Percentiles rank a stretch among this genome's conserved stretches.
Conservation (phyloP, 2,113 vertebrate genomes). For the Zosterops lateralis region DNA sequence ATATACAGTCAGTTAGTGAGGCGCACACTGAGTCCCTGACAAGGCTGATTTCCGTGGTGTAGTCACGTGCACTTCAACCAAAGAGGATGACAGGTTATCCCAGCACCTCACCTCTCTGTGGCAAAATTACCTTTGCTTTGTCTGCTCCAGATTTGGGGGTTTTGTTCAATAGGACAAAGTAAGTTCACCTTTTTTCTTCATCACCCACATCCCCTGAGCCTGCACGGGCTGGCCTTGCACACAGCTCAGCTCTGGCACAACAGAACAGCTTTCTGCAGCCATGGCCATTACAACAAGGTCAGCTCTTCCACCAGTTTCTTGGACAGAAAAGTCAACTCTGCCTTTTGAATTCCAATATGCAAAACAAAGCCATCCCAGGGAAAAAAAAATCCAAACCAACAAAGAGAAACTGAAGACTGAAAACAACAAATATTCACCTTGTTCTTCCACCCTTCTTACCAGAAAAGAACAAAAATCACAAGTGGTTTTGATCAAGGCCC, state of each 20-base stretch:
- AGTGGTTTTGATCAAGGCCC: neutral
- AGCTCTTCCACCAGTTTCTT: neutral
- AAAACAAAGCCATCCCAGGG: neutral
- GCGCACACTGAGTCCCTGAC: neutral
- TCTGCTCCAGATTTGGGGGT: neutral
- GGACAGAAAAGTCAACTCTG: neutral
- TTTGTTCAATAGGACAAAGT: neutral
- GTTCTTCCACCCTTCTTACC: neutral
- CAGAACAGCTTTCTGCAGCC: neutral
- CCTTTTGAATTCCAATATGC: neutral
- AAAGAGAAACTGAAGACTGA: neutral
- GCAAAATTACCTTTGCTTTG: neutral
- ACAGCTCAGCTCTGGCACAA: fast-evolving
- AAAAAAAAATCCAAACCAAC: neutral
- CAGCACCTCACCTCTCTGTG: neutral
- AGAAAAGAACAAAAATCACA: neutral
- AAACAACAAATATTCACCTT: neutral
- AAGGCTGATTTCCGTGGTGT: neutral
- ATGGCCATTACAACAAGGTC: neutral
- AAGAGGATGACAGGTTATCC: neutral
- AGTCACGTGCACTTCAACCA: neutral
- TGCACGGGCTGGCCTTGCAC: fast-evolving
- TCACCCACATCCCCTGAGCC: neutral
- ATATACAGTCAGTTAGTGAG: neutral
- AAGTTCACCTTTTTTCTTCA: neutral